Evolutionary conservation across 2,888 invertebrate species (phyloP).

Genomic region (Cosmorhoe ocellata): DNA sequence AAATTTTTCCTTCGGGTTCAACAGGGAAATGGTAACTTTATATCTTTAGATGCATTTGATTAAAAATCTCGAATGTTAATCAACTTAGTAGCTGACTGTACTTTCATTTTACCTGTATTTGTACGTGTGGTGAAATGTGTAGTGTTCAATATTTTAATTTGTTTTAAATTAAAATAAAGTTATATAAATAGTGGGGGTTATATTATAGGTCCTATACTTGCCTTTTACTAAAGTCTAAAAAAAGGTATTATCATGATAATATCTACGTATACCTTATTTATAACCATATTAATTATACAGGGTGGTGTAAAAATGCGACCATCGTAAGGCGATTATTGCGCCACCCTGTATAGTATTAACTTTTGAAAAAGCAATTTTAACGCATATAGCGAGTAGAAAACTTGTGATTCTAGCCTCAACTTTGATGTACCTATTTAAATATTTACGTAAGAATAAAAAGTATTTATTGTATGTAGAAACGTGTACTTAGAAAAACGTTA

Average conservation of each 20-base stretch:
- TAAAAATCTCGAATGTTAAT: no score
- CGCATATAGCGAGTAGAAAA: slow-evolving; percentile 7
- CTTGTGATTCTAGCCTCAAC: slow-evolving; percentile 20
- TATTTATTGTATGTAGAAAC: slow-evolving; percentile 33
- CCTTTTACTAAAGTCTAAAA: not conserved
- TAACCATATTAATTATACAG: slow-evolving; percentile 6
- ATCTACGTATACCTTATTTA: slow-evolving; percentile 13
- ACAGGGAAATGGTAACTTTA: no score
- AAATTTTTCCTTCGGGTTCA: not conserved
- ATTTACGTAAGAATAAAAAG: slow-evolving; percentile 24
- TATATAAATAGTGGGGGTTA: no score
- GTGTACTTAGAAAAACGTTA: slow-evolving; percentile 32
- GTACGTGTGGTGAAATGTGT: no score
- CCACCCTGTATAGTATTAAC: slow-evolving; percentile 5
- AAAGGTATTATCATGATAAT: slow-evolving; percentile 1
- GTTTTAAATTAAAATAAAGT: no score
- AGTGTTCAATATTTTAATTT: no score
- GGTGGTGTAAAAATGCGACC: not conserved
- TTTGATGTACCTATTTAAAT: slow-evolving; percentile 13
- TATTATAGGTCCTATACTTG: no score
- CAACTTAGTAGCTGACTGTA: no score
- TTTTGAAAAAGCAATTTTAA: slow-evolving; percentile 9
- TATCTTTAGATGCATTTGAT: no score
- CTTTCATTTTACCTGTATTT: no score
- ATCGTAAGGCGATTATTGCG: not conserved